Conservation (phyloP, 2,888 invertebrate genomes). For the Coremacera marginata region DNA sequence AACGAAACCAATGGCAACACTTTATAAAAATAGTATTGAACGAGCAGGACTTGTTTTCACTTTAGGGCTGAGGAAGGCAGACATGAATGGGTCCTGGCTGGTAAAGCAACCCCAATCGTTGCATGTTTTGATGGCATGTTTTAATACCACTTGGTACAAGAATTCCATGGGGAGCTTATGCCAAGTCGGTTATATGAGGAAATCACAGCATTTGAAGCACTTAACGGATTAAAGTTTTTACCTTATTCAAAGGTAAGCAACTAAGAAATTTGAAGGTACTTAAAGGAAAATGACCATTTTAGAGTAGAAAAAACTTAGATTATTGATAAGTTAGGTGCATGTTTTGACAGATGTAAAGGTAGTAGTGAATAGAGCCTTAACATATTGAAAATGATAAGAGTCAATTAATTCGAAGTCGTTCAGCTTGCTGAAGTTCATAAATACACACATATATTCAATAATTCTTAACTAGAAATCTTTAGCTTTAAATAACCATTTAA, state of each 20-base stretch:
- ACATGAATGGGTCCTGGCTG: background rate
- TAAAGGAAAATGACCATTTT: too few relatives aligned
- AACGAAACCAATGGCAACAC: constrained; percentile 27
- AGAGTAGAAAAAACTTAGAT: too few relatives aligned
- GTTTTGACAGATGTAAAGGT: too few relatives aligned
- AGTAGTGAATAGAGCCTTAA: too few relatives aligned
- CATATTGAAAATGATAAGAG: too few relatives aligned
- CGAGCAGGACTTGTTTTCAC: constrained; percentile 4
- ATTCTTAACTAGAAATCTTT: too few relatives aligned
- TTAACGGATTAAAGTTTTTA: constrained; percentile 6
- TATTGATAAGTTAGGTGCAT: too few relatives aligned
- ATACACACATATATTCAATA: too few relatives aligned
- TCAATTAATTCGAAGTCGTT: too few relatives aligned
- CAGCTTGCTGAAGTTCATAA: too few relatives aligned
- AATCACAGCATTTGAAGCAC: background rate
- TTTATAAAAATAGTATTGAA: background rate
- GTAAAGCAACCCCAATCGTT: background rate
- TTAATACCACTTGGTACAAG: background rate
- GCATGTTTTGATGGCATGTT: background rate
- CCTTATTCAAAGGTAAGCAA: background rate
- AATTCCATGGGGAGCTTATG: background rate
- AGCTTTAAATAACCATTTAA: too few relatives aligned
- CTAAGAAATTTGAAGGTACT: too few relatives aligned
- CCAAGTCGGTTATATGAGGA: background rate
- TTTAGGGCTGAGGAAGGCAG: background rate